Percentiles rank a stretch among this genome's conserved stretches.
These are phyloP conservation scores for Metellina segmentata DNA, from an alignment of 2,888 invertebrate genomes.

Conservation along the genomic window DNA sequence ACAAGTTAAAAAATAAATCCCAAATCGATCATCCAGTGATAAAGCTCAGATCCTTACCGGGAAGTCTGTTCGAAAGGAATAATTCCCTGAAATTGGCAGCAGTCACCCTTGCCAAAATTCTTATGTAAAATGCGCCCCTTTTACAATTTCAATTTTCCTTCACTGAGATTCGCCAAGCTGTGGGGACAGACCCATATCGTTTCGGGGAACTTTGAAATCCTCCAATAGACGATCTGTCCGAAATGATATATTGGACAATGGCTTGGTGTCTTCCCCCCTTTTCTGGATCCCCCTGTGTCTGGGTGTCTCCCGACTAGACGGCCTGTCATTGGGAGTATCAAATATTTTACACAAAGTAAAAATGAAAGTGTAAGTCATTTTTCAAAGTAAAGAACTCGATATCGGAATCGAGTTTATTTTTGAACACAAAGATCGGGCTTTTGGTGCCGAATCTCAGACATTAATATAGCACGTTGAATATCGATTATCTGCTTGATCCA, in stretches of 20 bases:
- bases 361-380: too few relatives aligned
- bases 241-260: constrained; percentile 17
- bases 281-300: neutral
- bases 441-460: too few relatives aligned
- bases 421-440: too few relatives aligned
- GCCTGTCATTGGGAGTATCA: neutral
- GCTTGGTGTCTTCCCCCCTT: neutral
- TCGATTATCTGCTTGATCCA: too few relatives aligned
- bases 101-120: neutral
- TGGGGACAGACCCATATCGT: constrained; percentile 30
- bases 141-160: neutral
- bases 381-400: too few relatives aligned
- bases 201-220: constrained; percentile 18
- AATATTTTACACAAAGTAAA: neutral
- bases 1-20: too few relatives aligned
- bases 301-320: neutral
- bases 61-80: too few relatives aligned
- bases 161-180: neutral
- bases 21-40: too few relatives aligned
- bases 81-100: too few relatives aligned
- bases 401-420: too few relatives aligned
- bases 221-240: constrained; percentile 45
- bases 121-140: constrained; percentile 34
- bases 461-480: too few relatives aligned
- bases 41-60: too few relatives aligned